phyloP scores from a whole-genome alignment of 2,888 invertebrate species.

The Anodontia alba region DNA sequence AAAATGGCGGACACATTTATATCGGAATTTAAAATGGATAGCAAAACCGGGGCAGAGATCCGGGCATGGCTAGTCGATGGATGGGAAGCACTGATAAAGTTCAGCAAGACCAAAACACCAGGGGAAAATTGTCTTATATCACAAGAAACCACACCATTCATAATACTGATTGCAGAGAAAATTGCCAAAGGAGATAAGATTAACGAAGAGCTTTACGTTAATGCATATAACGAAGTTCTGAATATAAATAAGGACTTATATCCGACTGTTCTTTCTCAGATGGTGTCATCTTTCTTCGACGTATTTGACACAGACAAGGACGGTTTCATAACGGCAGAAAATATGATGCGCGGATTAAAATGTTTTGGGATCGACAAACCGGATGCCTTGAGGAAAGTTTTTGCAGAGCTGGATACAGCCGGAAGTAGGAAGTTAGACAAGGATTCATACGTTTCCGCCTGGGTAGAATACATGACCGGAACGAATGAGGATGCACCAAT shows the following conservation, averaged over 20 bases:
- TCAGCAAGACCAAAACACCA: constrained; percentile 27
- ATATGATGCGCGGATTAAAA: constrained; percentile 66
- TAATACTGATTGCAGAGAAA: constrained; percentile 57
- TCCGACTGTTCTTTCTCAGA: constrained; percentile 58
- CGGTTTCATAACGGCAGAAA: constrained; percentile 61
- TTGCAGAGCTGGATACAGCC: constrained; percentile 72
- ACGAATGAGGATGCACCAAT: constrained; percentile 60
- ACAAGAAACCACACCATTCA: constrained; percentile 52
- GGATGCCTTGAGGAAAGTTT: constrained; percentile 63
- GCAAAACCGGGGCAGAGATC: constrained; percentile 57
- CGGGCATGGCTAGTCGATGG: constrained; percentile 70
- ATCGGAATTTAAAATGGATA: constrained; percentile 63
- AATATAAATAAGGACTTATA: constrained; percentile 60
- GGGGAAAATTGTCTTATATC: constrained; percentile 33
- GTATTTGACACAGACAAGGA: constrained; percentile 71
- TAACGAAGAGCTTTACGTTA: constrained; percentile 69
- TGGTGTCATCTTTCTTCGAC: constrained; percentile 71
- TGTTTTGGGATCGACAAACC: constrained; percentile 72
- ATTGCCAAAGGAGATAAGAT: constrained; percentile 62
- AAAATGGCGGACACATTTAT: constrained; percentile 68
- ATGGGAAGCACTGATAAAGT: constrained; percentile 63
- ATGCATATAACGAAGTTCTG: constrained; percentile 67
- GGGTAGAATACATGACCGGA: constrained; percentile 77
- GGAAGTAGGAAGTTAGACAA: constrained; percentile 70
- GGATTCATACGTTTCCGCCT: constrained; percentile 74